Base-by-base conservation (phyloP, 2,888 invertebrate species). In the Hermaeophaga mercurialis region DNA sequence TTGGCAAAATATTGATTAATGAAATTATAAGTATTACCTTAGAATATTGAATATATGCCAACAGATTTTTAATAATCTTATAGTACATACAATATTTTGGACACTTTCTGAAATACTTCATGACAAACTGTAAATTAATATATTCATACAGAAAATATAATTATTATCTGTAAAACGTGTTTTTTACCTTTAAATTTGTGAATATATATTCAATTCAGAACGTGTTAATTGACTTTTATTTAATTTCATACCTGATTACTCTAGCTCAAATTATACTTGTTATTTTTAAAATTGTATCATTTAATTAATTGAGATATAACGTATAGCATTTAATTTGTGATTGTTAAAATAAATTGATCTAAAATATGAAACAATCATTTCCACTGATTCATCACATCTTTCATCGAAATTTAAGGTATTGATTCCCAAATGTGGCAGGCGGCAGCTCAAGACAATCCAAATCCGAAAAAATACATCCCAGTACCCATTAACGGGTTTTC, bases 341-440 rank as follows among this genome's bases (percentile, higher is more conserved):
- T n/a, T n/a, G n/a, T n/a, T n/a, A n/a, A n/a, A n/a, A n/a, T n/a
- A n/a, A n/a, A n/a, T n/a, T n/a, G n/a, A n/a, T n/a, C n/a, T n/a
- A n/a, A n/a, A n/a, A n/a, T n/a, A n/a, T n/a, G n/a, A n/a, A n/a
- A n/a, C n/a, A n/a, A n/a, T n/a, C n/a, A n/a, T n/a, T n/a, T n/a
- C n/a, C n/a, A n/a, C n/a, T n/a, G n/a, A n/a, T n/a, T n/a, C n/a
- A n/a, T n/a, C n/a, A n/a, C n/a, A n/a, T n/a, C n/a, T 14, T 15
- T 17, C 18, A n/a, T n/a, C n/a, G n/a, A n/a, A n/a, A n/a, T 67
- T 73, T 54, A 75, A 86, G 91, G 95, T n/a, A 90, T 97, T 72
- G 95, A 96, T 76, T 87, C 89, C 43, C 82, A 94, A 58, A 81
- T 97, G 68, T 99, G 99, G 99, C 89, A 91, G 70, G 96, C 98